These are phyloP conservation scores for Akabosia matsudoensis DNA, from an alignment of 1,140 invertebrate genomes.

Conservation along the genomic window DNA sequence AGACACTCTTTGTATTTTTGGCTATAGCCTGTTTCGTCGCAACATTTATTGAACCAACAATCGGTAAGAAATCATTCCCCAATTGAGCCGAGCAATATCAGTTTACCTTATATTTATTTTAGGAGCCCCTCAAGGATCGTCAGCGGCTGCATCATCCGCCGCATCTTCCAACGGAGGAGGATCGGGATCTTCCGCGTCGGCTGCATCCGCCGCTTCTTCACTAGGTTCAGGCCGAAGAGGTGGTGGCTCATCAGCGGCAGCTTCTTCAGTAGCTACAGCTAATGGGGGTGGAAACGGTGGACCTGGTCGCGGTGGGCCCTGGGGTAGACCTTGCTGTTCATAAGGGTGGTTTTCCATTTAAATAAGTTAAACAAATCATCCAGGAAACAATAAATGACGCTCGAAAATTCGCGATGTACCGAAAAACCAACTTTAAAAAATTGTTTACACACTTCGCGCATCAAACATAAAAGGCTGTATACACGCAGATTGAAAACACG, in stretches of 20 bases:
- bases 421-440: no score
- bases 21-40: background rate
- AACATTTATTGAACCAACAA: background rate
- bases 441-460: no score
- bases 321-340: background rate
- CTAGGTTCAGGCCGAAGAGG: constrained; percentile 4
- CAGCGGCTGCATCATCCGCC: background rate
- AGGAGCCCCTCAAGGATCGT: background rate
- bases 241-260: background rate
- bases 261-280: background rate
- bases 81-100: no score
- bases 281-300: background rate
- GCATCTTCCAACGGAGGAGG: background rate
- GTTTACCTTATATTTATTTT: background rate
- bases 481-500: no score
- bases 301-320: background rate
- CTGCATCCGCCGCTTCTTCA: background rate
- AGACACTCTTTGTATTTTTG: background rate
- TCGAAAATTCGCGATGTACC: no score
- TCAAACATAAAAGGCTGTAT: no score
- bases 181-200: background rate
- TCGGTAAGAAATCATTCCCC: no score
- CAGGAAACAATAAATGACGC: no score
- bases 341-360: no score
- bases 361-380: no score